Evolutionary conservation across 2,113 vertebrate species (phyloP), one percentile per base, ranked within the genome.

Genomic region (Puntigrus tetrazona): DNA sequence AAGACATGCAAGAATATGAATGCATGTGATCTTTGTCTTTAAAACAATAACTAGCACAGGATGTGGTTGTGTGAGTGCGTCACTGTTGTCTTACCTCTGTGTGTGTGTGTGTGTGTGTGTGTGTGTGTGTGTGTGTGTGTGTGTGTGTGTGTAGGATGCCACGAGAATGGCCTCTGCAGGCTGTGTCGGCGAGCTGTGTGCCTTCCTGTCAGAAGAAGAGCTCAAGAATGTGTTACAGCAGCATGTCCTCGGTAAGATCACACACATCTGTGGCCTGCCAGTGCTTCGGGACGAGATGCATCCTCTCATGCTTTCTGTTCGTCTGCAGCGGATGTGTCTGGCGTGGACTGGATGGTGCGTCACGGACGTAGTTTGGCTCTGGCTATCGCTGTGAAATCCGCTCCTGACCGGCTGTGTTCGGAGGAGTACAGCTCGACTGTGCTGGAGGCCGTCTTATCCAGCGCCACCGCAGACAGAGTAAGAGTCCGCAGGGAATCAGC

Each of bases 291-390:
- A 67, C 20, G 29, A 0, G 3, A 34, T 20, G 29, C 18, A 31
- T 9, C 11, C 36, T 25, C 69, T 43, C 7, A 6, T 20, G 18
- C 9, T 41, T 4, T 29, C 27, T 43, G 67, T 57, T 31, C 9
- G 10, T 59, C 6, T 74, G 5, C 20, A 98, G 97, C 97, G 67
- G 97, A 98, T 0, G 81, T 97, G 78, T 98, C 97, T 0, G 98
- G 97, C 65, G 95, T 99, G 9, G 98, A 99, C 93, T 99, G 98
- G 98, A 99, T 99, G 98, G 97, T 98, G 90, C 96, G 98, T 81
- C 98, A 99, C 0, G 98, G 98, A 3, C 96, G 98, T 3, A 98
- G 97, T 92, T 87, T 99, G 92, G 97, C 98, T 0, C 94, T 99
- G 47, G 95, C 97, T 0, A 96, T 97, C 73, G 96, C 96, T 2